Conservation (phyloP, 1,140 invertebrate genomes). For the Ceratosolen solmsi region DNA sequence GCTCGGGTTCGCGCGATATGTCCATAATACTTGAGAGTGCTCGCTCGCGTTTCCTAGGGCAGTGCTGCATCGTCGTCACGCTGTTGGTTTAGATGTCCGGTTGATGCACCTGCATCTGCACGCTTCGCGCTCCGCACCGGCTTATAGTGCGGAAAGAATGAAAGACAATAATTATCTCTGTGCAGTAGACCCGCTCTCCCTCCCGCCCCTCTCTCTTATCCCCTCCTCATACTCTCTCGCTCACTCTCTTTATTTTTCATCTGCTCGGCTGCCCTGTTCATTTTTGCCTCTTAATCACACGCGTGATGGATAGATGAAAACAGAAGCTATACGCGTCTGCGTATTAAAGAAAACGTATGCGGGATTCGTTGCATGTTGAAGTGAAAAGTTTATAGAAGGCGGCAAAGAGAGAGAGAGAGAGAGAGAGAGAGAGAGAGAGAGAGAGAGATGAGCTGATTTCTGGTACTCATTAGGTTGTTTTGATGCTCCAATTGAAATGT, state of each 20-base stretch:
- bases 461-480: slow-evolving; percentile 32
- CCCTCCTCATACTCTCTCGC: neutral
- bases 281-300: slow-evolving; percentile 31
- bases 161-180: slow-evolving; percentile 51
- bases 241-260: neutral
- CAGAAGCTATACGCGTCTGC: slow-evolving; percentile 37
- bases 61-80: slow-evolving; percentile 58
- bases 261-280: neutral
- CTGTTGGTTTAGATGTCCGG: slow-evolving; percentile 67
- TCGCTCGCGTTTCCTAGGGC: neutral
- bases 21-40: neutral
- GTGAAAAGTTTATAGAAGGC: neutral
- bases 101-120: slow-evolving; percentile 69
- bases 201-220: neutral
- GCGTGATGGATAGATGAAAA: slow-evolving; percentile 47
- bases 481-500: slow-evolving; percentile 39
- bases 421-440: neutral
- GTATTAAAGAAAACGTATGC: neutral
- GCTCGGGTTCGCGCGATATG: slow-evolving; percentile 2
- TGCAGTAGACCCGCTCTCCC: neutral
- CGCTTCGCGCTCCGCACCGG: slow-evolving; percentile 55
- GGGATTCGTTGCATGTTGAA: neutral
- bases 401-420: neutral
- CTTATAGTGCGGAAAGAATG: slow-evolving; percentile 54
- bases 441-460: neutral